Evolutionary conservation across 92 coral and sea anemone genomes (phyloP).

Genomic region (Palythoa heliodiscus): DNA sequence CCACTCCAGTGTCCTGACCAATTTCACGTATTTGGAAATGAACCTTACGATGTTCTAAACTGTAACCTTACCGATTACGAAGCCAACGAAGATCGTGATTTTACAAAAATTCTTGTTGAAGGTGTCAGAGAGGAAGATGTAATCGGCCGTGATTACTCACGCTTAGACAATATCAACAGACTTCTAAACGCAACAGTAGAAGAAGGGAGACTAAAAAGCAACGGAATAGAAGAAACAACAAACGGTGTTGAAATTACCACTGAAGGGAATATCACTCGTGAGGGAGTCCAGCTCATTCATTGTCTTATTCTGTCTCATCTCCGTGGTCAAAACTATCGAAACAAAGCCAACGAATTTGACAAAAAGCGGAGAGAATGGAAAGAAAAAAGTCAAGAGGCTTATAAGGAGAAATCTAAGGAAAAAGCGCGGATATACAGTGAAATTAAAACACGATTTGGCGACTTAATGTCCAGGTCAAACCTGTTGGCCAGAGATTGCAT

Average conservation of each 20-base stretch:
- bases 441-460: slow-evolving; percentile 46
- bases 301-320: slow-evolving; percentile 28
- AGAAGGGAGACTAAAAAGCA: neutral
- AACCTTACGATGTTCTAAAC: slow-evolving; percentile 20
- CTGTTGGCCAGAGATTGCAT: slow-evolving; percentile 44
- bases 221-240: slow-evolving; percentile 7
- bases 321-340: slow-evolving; percentile 45
- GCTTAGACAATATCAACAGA: slow-evolving; percentile 44
- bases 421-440: slow-evolving; percentile 25
- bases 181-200: slow-evolving; percentile 13
- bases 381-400: slow-evolving; percentile 11
- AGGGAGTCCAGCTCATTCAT: neutral
- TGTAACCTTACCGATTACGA: neutral
- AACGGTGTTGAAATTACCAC: neutral
- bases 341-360: slow-evolving; percentile 45
- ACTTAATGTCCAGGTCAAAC: slow-evolving; percentile 45
- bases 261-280: neutral
- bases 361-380: slow-evolving; percentile 49
- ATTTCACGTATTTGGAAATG: slow-evolving; percentile 2
- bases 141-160: slow-evolving; percentile 46
- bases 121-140: neutral
- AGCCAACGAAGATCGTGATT: too few relatives aligned
- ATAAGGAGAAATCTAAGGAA: too few relatives aligned
- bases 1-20: neutral
- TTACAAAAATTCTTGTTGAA: neutral